Conservation (phyloP, 1,140 invertebrate species). For the Tribolium castaneum region DNA sequence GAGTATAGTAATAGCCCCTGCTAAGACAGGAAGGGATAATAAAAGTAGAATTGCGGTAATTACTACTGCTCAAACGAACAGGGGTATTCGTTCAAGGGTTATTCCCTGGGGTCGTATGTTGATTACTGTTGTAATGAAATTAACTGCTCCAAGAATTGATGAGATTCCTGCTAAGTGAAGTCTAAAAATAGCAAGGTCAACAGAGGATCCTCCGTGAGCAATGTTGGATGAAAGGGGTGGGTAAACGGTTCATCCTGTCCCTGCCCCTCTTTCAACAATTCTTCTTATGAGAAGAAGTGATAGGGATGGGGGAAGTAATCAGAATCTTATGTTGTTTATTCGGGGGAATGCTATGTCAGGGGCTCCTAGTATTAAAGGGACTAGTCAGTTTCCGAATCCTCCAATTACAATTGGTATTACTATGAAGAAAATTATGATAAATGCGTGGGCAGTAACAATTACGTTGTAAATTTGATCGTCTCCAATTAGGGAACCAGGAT, state of each 20-base stretch:
- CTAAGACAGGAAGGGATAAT: no score
- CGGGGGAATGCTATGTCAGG: slow-evolving; percentile 82
- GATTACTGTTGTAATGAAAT: slow-evolving; percentile 73
- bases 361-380: slow-evolving; percentile 77
- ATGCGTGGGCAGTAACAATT: slow-evolving; percentile 78
- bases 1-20: slow-evolving; percentile 76
- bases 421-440: slow-evolving; percentile 85
- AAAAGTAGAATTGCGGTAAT: slow-evolving; percentile 75
- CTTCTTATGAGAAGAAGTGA: slow-evolving; percentile 69
- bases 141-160: slow-evolving; percentile 75
- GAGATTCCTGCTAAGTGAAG: slow-evolving; percentile 75
- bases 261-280: slow-evolving; percentile 71
- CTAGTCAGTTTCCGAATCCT: slow-evolving; percentile 82
- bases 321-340: slow-evolving; percentile 85
- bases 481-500: slow-evolving; percentile 70
- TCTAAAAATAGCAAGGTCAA: slow-evolving; percentile 77
- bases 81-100: slow-evolving; percentile 68
- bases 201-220: slow-evolving; percentile 70
- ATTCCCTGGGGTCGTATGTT: slow-evolving; percentile 67
- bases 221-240: slow-evolving; percentile 70
- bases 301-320: slow-evolving; percentile 73
- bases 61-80: slow-evolving; percentile 75
- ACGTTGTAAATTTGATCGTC: slow-evolving; percentile 80
- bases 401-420: slow-evolving; percentile 83
- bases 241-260: slow-evolving; percentile 77